Evolutionary conservation across 1,140 invertebrate species (phyloP), one percentile per base, ranked within the genome.

Genomic region (Lordiphosa collinella): DNA sequence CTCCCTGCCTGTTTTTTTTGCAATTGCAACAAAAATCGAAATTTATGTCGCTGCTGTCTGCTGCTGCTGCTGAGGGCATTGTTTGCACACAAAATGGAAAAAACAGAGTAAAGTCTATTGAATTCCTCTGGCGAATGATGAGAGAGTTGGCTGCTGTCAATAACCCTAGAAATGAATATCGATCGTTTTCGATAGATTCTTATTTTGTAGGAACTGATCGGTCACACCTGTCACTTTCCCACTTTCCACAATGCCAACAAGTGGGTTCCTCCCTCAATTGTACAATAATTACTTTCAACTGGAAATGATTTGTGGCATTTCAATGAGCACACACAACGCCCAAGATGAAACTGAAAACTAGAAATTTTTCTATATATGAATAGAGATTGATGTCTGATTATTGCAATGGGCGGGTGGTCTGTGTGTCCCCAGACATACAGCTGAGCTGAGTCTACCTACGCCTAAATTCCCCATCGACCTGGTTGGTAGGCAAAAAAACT

Each of bases 21-120:
- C 74, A 76, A 53, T 71, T 61, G 72, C 72, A 73, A 79, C 60
- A 69, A 75, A 80, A 80, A 82, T 80, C 63, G 67, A 82, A 82
- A 82, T 82, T 82, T 82, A 84, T 82, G 76, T 82, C 62, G 76
- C 48, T 47, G 64, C 71, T 55, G 67, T 35, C 47, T 60, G n/a
- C n/a, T n/a, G n/a, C n/a, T n/a, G n/a, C n/a, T n/a, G n/a, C n/a
- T n/a, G 75, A 63, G 71, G 61, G 66, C 76, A 84, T 82, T 82
- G 76, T 84, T 62, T 65, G 76, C 55, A 14, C 53, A 51, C 22
- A 60, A 38, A 13, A 16, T 31, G 41, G 54, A 41, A 36, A 25
- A 49, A 41, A 36, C 53, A 62, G 34, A 58, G 40, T 54, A 8
- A 47, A 43, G 51, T 71, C 50, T 56, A 68, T 73, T 73, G 63